A percentile compares a stretch with the other conserved stretches of the same genome.
Evolutionary conservation across 2,113 vertebrate species (phyloP).

Genomic region (Parotia lawesii): DNA sequence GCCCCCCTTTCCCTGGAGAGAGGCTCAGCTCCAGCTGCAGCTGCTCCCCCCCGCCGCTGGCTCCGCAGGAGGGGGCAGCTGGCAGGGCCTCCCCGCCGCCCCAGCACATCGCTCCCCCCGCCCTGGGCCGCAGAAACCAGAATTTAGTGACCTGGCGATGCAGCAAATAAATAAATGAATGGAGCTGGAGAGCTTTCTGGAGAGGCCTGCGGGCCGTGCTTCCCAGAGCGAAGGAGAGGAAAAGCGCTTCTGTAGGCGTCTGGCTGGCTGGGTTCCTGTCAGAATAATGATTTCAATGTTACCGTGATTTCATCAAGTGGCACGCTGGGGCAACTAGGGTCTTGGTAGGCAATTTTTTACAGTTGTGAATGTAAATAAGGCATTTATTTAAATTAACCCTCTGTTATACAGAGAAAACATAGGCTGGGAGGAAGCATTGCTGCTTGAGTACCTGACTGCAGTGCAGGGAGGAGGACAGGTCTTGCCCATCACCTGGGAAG

Average conservation of each 20-base stretch:
- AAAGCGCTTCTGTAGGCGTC: constrained; percentile 60
- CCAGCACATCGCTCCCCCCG: background rate
- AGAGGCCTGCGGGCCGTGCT: constrained; percentile 25
- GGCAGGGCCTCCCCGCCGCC: background rate
- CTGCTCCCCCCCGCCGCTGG: background rate
- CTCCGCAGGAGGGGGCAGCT: constrained; percentile 10
- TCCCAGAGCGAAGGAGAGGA: constrained; percentile 44
- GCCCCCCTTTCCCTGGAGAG: constrained; percentile 7
- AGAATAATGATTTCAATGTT: constrained; percentile 59
- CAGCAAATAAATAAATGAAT: constrained; percentile 59
- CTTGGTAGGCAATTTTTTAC: constrained; percentile 33
- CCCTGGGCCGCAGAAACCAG: background rate
- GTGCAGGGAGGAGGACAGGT: background rate
- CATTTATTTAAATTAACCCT: constrained; percentile 32
- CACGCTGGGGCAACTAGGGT: constrained; percentile 30
- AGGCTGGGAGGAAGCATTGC: background rate
- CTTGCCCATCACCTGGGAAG: background rate
- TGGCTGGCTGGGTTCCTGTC: constrained; percentile 62
- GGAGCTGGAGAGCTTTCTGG: constrained; percentile 51
- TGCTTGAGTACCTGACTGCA: background rate
- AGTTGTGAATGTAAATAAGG: constrained; percentile 27
- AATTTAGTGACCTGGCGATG: constrained; percentile 55
- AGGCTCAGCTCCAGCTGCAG: constrained; percentile 23
- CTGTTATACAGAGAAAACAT: background rate
- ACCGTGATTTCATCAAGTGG: constrained; percentile 6